Conservation (phyloP, 2,113 vertebrate species). For the Cacatua alba region DNA sequence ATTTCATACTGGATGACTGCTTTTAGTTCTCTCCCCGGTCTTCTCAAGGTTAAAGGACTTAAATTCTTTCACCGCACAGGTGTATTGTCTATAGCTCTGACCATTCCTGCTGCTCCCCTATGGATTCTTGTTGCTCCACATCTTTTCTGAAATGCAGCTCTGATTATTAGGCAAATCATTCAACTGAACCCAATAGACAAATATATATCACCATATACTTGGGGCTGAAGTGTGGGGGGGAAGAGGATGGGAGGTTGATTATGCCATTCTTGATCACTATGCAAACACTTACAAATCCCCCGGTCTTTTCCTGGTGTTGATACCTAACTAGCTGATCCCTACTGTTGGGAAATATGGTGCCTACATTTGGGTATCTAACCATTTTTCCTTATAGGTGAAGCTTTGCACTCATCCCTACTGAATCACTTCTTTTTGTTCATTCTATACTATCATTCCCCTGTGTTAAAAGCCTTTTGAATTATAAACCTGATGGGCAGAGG, state of each 20-base stretch:
- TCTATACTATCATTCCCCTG: not conserved
- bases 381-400: not conserved
- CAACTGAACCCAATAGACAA: not conserved
- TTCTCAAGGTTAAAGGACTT: not conserved
- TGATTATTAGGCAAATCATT: not conserved
- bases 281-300: not conserved
- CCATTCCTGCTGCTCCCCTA: not conserved
- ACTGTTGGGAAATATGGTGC: not conserved
- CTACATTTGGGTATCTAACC: not conserved
- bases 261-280: not conserved
- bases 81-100: not conserved
- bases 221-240: not conserved
- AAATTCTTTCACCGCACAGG: not conserved
- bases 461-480: not conserved
- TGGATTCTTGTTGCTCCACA: not conserved
- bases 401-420: not conserved
- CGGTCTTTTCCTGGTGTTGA: not conserved
- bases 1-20: not conserved
- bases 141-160: not conserved
- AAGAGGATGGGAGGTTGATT: not conserved
- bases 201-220: not conserved
- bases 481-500: not conserved
- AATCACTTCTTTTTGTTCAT: not conserved
- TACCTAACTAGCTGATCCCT: not conserved
- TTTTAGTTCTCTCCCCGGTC: not conserved